These are phyloP conservation scores for Myodes glareolus DNA, from an alignment of 2,113 vertebrate species.

Conservation along the genomic window DNA sequence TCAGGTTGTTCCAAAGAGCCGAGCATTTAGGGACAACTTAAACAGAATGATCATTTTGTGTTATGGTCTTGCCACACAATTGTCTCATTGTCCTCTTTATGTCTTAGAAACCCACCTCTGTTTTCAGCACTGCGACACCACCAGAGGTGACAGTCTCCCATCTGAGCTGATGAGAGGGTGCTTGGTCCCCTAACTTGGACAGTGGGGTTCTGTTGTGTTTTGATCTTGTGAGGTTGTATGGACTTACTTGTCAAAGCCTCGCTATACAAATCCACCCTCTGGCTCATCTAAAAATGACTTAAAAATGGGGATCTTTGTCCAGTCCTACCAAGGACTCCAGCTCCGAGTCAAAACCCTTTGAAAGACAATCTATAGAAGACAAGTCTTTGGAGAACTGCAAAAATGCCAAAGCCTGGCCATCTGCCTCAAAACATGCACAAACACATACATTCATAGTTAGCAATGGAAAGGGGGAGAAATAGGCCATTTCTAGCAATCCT, in stretches of 20 bases:
- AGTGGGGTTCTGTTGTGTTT: not conserved
- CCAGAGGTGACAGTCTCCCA: not conserved
- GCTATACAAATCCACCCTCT: not conserved
- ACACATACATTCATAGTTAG: not conserved
- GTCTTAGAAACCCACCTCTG: not conserved
- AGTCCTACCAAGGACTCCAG: not conserved
- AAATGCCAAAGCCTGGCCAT: not conserved
- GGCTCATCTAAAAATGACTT: not conserved
- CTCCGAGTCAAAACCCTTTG: not conserved
- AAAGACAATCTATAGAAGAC: not conserved
- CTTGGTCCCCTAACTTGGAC: not conserved
- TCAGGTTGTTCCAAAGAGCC: constrained; percentile 11
- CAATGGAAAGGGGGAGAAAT: not conserved
- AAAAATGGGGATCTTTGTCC: not conserved
- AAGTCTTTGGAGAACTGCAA: not conserved
- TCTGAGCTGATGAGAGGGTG: not conserved
- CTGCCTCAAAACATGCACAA: not conserved
- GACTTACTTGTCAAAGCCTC: not conserved
- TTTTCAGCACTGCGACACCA: not conserved
- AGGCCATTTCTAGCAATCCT: not conserved
- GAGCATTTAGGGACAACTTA: not conserved
- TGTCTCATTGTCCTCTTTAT: not conserved
- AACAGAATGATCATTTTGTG: not conserved
- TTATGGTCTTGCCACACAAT: not conserved
- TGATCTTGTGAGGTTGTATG: not conserved